Evolutionary conservation across 30 jellyfish, hydroid and myxozoan species (phyloP), one percentile per base, ranked within the genome.

Genomic region (Phacellophora camtschatica): DNA sequence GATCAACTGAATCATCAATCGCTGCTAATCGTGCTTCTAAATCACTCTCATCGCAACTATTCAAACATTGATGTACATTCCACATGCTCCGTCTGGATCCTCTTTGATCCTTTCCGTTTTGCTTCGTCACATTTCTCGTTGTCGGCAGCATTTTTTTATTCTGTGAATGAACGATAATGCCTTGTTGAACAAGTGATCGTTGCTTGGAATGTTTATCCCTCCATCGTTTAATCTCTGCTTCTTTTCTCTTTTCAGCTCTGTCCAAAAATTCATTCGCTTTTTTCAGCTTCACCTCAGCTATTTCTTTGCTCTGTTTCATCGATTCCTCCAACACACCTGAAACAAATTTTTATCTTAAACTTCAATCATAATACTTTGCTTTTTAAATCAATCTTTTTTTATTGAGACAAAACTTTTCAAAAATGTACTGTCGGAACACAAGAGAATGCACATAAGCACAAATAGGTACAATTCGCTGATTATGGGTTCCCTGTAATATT

Each of bases 181-280:
- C 63, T 4, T 35, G 24, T 24, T 50, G 54, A 24, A 48, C 31
- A 7, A 6, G 42, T 2, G 74, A 28, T 24, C 23, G 37, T 50
- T 7, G 37, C 54, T 28, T 71, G 6, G 30, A 8, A 61, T 48
- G 28, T 62, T 87, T 87, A 19, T 87, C 88, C 1, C 87, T 71
- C 96, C 89, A 87, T 51, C 48, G 41, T 55, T n/a, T 42, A 31
- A 87, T 41, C 51, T 77, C 90, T 5, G 82, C 75, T 43, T 85
- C 89, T 45, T 93, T 93, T 64, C 74, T 84, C 34, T 29, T 77
- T 61, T 93, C 96, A 13, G 83, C 74, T 65, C 42, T 83, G 30
- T 53, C 55, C 68, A 86, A 39, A 42, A 71, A 86, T n/a, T 31
- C 18, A 61, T 85, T 78, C 35, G 99, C 97, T 49, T 80, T 88